Conservation (phyloP, 2,888 invertebrate genomes). For the Anagyrus pseudococci region DNA sequence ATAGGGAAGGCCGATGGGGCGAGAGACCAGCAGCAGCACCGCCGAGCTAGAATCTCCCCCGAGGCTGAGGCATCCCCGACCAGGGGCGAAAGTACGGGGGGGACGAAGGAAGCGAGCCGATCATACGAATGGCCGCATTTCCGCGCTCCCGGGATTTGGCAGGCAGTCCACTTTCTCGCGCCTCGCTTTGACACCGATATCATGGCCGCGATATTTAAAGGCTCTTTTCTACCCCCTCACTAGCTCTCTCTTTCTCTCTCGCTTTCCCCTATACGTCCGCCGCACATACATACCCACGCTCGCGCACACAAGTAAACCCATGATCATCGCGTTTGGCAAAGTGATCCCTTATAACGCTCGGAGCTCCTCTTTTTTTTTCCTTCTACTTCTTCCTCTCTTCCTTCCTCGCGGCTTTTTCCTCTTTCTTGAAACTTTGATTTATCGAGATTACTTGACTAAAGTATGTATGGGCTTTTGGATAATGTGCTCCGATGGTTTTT, state of each 20-base stretch:
- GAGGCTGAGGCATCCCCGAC: background rate
- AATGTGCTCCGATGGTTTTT: slow-evolving; percentile 1
- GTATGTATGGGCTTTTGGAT: slow-evolving; percentile 16
- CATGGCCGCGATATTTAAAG: slow-evolving; percentile 30
- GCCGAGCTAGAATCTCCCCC: background rate
- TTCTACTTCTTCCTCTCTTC: background rate
- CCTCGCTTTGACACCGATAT: slow-evolving; percentile 41
- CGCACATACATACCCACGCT: too few species aligned
- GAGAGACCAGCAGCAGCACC: too few species aligned
- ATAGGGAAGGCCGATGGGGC: slow-evolving; percentile 18
- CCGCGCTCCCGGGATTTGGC: slow-evolving; percentile 48
- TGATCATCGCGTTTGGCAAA: slow-evolving; percentile 19
- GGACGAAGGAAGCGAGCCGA: slow-evolving; percentile 43
- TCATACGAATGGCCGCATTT: slow-evolving; percentile 62
- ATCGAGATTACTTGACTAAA: slow-evolving; percentile 34
- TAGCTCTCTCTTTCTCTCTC: slow-evolving; percentile 11
- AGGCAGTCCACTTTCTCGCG: slow-evolving; percentile 47
- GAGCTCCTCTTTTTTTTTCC: background rate
- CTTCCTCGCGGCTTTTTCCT: background rate
- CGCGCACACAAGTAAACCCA: too few species aligned
- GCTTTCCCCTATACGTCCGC: background rate
- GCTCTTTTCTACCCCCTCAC: slow-evolving; percentile 18
- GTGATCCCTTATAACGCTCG: slow-evolving; percentile 7
- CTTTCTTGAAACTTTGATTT: slow-evolving; percentile 32
- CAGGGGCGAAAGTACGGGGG: too few species aligned